Evolutionary conservation across 2,797 vertebrate species (phyloP).

Genomic region (Pachyuromys duprasi): DNA sequence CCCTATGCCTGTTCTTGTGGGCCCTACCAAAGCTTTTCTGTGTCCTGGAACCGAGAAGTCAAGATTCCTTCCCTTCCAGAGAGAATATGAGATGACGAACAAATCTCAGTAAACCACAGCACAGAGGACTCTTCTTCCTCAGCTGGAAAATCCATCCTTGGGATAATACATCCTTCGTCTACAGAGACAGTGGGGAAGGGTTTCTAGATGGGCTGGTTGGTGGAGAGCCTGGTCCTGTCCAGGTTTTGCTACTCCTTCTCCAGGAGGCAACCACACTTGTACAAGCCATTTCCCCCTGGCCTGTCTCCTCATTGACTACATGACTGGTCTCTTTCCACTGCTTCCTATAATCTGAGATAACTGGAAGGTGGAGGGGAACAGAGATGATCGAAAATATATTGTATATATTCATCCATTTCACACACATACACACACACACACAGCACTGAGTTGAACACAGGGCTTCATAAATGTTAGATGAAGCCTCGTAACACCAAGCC

Average conservation of each 20-base stretch:
- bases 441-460: background rate
- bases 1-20: background rate
- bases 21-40: background rate
- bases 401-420: background rate
- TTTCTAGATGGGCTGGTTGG: background rate
- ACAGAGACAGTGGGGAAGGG: background rate
- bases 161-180: background rate
- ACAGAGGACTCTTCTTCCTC: background rate
- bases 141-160: background rate
- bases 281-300: background rate
- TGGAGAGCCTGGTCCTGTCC: background rate
- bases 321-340: background rate
- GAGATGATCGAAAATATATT: background rate
- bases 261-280: background rate
- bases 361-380: background rate
- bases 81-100: background rate
- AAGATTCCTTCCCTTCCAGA: background rate
- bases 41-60: background rate
- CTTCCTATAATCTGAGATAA: slow-evolving; percentile 26
- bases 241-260: slow-evolving; percentile 1
- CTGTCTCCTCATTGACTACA: background rate
- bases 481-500: background rate
- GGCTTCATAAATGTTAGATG: background rate
- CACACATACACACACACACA: background rate
- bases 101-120: background rate